Evolutionary conservation across 2,797 vertebrate species (phyloP), one percentile per base, ranked within the genome.

Genomic region (Buphagus erythrorhynchus): DNA sequence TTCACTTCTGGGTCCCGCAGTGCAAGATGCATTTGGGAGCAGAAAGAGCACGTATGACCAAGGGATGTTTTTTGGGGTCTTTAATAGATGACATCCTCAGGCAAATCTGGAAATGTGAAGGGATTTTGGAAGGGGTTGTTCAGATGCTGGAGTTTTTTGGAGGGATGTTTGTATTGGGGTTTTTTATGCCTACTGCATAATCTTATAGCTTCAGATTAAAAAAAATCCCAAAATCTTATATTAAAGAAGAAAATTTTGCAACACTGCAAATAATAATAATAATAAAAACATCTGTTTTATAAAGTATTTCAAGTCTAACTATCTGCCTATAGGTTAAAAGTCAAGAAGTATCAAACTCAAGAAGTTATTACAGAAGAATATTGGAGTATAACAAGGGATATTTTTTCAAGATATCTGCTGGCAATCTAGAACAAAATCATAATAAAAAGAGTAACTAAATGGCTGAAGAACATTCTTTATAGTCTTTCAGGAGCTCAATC

Each of bases 111-210:
- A 3, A 5, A 29, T 46, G 29, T 6, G 3, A 55, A 63, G 6
- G 4, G 9, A 1, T 80, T 35, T 57, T 25, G 4, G 6, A 9
- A 45, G 11, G 14, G 9, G 9, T 10, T 15, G 10, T 16, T 33
- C 65, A 28, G 4, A 8, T 20, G 18, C 13, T 52, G 28, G 3
- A 11, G 1, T 0, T 29, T 35, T 46, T 68, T n/a, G 28, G 5
- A 18, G 19, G 5, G 26, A 8, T 28, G 4, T 29, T 40, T 36
- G 2, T 17, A 9, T 1, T 54, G 13, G 5, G 6, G 0, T 5
- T 42, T 49, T 73, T 77, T 31, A 43, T 13, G 38, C 4, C 15
- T 52, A 20, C 33, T 66, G 17, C 20, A 42, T 62, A 2, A 25
- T 51, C 46, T 79, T 29, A 71, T 4, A 46, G 14, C 15, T 48